These are phyloP conservation scores for Chloropsis cyanopogon DNA, from an alignment of 2,113 vertebrate species.

Conservation along the genomic window DNA sequence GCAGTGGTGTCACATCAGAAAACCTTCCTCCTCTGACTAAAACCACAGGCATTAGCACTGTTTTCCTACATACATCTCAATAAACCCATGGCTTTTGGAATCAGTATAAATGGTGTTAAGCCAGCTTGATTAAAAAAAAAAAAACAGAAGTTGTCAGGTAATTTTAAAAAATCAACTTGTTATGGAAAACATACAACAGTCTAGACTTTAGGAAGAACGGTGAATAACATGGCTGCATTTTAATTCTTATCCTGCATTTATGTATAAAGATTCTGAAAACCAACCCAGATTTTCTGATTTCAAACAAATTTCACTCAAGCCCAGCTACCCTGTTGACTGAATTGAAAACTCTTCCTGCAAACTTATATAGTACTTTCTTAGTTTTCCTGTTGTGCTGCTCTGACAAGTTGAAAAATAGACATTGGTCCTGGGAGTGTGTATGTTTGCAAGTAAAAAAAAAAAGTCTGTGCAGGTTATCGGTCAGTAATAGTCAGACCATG, in stretches of 20 bases:
- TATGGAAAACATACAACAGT: neutral
- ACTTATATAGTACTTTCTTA: neutral
- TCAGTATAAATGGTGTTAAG: neutral
- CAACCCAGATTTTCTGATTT: neutral
- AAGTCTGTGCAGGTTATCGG: neutral
- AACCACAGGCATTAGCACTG: neutral
- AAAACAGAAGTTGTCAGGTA: neutral
- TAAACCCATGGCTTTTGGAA: neutral
- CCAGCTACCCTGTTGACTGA: neutral
- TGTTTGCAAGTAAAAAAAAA: neutral
- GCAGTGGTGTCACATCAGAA: neutral
- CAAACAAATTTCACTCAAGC: neutral
- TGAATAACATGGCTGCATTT: neutral
- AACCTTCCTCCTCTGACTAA: neutral
- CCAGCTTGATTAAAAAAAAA: neutral
- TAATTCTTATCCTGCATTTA: neutral
- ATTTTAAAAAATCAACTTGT: neutral
- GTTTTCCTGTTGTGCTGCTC: neutral
- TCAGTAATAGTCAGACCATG: slow-evolving; percentile 44
- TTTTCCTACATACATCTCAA: neutral
- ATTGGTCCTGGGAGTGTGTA: neutral
- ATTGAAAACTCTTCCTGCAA: neutral
- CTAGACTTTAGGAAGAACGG: neutral
- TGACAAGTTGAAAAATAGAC: neutral
- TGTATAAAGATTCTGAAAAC: neutral